These are phyloP conservation scores for Eremobia ochroleuca DNA, from an alignment of 2,888 invertebrate species.

Conservation along the genomic window DNA sequence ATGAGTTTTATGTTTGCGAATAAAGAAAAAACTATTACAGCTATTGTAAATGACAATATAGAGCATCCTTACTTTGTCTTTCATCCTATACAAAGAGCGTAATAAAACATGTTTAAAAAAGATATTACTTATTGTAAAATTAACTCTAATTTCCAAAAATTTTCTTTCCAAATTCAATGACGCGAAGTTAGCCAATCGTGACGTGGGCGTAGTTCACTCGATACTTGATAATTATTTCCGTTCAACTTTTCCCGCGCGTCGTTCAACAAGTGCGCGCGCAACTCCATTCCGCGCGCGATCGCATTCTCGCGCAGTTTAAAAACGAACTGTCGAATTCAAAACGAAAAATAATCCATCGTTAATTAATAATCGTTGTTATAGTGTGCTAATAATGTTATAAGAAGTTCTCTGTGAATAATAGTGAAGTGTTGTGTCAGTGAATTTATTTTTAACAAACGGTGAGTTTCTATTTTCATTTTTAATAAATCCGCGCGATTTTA, in stretches of 20 bases:
- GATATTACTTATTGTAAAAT: no score
- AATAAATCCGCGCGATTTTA: slow-evolving; percentile 10
- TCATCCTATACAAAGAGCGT: not conserved
- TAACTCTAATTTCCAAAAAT: slow-evolving; percentile 24
- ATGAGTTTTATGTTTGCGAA: no score
- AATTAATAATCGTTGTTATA: slow-evolving; percentile 66
- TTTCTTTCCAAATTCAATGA: slow-evolving; percentile 23
- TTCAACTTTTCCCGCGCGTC: slow-evolving; percentile 81
- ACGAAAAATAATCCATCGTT: slow-evolving; percentile 62
- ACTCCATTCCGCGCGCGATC: slow-evolving; percentile 86
- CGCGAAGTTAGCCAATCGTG: slow-evolving; percentile 54
- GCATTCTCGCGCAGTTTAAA: slow-evolving; percentile 74
- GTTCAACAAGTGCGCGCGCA: slow-evolving; percentile 80
- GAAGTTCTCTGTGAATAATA: slow-evolving; percentile 68
- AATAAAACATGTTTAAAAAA: not conserved
- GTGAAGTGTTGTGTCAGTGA: slow-evolving; percentile 69
- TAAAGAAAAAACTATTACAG: no score
- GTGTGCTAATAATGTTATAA: slow-evolving; percentile 72
- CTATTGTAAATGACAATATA: not conserved
- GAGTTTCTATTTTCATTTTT: slow-evolving; percentile 43
- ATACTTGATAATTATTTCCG: slow-evolving; percentile 78
- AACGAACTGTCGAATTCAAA: slow-evolving; percentile 77
- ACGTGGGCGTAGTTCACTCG: slow-evolving; percentile 61
- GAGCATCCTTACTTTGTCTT: no score
- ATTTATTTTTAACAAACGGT: slow-evolving; percentile 51